These are phyloP conservation scores for Aleadryas rufinucha DNA, from an alignment of 2,113 vertebrate genomes.

Conservation along the genomic window DNA sequence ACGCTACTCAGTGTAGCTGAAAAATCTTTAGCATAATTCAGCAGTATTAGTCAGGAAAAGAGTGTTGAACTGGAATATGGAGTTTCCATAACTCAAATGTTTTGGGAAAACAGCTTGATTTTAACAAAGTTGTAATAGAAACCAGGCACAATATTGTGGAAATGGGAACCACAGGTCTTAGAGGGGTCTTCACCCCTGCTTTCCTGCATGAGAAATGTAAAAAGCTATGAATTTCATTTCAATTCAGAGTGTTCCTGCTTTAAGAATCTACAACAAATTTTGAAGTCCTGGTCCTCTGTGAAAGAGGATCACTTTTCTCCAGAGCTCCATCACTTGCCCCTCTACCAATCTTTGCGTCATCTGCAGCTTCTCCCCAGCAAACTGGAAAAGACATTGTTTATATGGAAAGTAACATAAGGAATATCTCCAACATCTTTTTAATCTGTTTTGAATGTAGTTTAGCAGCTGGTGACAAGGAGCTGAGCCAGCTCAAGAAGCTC, in stretches of 20 bases:
- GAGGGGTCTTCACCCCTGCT: background rate
- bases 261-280: background rate
- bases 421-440: background rate
- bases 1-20: background rate
- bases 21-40: background rate
- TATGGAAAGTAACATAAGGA: background rate
- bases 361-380: background rate
- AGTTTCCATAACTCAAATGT: background rate
- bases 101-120: background rate
- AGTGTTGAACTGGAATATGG: background rate
- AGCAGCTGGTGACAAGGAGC: background rate
- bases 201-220: background rate
- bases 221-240: background rate
- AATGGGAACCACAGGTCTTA: background rate
- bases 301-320: background rate
- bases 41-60: background rate
- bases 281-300: background rate
- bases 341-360: background rate
- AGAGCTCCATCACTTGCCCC: background rate
- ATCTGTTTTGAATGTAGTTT: background rate
- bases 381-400: background rate
- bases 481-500: conserved; percentile 7
- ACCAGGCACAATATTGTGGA: background rate
- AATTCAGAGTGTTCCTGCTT: background rate
- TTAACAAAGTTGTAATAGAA: background rate